phyloP scores from a whole-genome alignment of 1,140 invertebrate genomes.

The Planococcus citri region DNA sequence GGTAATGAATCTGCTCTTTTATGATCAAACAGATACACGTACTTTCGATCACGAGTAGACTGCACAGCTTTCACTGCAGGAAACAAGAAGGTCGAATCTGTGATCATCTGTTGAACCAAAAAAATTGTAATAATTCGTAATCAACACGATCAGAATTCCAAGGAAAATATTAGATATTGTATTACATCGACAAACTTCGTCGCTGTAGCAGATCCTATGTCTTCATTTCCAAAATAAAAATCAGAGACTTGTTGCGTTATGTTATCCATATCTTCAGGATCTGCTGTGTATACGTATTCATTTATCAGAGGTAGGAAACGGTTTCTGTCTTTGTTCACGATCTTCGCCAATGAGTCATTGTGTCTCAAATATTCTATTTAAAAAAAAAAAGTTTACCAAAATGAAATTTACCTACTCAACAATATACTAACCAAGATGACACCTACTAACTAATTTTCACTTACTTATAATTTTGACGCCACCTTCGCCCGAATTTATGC shows the following conservation, averaged over 20 bases:
- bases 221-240: neutral
- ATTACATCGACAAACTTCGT: neutral
- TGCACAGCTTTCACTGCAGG: neutral
- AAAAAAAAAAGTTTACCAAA: too few relatives aligned
- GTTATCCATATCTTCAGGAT: neutral
- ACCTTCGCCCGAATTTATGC: conserved; percentile 10
- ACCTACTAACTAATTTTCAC: too few relatives aligned
- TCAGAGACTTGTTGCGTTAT: neutral
- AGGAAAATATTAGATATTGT: too few relatives aligned
- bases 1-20: neutral
- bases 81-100: neutral
- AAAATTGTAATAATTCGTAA: neutral
- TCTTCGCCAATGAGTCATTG: neutral
- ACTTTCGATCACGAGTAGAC: neutral
- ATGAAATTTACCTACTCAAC: neutral
- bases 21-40: neutral
- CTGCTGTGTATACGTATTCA: neutral
- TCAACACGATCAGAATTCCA: too few relatives aligned
- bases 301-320: neutral
- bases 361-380: neutral
- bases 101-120: conserved; percentile 3
- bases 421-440: too few relatives aligned
- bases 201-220: neutral
- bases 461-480: neutral
- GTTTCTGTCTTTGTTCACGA: neutral